Evolutionary conservation across 1,140 invertebrate genomes (phyloP), one percentile per base, ranked within the genome.

Genomic region (Lysiphlebus fabarum): DNA sequence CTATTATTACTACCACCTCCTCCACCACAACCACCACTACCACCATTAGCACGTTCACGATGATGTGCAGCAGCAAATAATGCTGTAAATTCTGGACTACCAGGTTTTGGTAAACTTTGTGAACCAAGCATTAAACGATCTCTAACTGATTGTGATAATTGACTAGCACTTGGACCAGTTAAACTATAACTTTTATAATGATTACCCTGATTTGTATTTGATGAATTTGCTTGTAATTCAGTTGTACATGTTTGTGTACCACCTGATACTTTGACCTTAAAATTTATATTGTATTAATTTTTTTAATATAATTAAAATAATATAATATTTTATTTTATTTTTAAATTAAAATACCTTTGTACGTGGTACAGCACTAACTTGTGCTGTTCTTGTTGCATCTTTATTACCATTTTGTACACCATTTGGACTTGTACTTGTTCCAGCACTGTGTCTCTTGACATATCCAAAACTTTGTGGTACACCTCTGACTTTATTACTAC

Each of bases 201-300:
- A 36, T 83, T 79, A 33, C 70, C 68, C 53, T 77, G 74, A 44
- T 62, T 74, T 4, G 72, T 65, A 6, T 61, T 62, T 12, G 74
- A 64, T 0, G 72, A 76, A 59, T 78, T 78, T 0, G 76, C 73
- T 53, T 82, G 82, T 37, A 92, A 79, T 65, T 93, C 91, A 60
- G 88, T 89, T 6, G 90, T 91, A 67, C 87, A 86, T 0, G 92
- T 94, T 76, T 94, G 92, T 0, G 91, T 94, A 6, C 91, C 91
- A 11, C 91, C 91, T 7, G 91, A 92, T 6, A 93, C 89, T 80
- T 93, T 93, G 12, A 82, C 79, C 80, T 82, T 50, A 17, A 49
- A 17, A 12, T 33, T 14, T 8, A 49, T 10, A 26, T 4, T 33
- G 33, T 10, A 49, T 7, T 5, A 11, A 10, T 12, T 7, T 43